These are phyloP conservation scores for Urocolius indicus DNA, from an alignment of 2,113 vertebrate species.

Conservation along the genomic window DNA sequence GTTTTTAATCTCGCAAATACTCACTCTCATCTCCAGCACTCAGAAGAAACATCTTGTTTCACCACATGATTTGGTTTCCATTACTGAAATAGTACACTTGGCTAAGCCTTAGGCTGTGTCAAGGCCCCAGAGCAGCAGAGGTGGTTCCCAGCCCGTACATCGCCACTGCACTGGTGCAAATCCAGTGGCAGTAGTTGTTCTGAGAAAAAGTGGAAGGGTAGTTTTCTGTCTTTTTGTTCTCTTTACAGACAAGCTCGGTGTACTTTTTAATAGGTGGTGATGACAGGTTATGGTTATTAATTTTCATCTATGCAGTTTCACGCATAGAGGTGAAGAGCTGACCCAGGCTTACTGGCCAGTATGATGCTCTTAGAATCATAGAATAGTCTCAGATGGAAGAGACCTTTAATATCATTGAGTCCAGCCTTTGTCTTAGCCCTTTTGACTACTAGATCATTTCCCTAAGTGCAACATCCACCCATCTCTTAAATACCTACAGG, in stretches of 20 bases:
- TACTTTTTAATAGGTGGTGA: background rate
- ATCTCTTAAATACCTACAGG: too few relatives aligned
- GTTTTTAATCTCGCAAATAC: constrained; percentile 23
- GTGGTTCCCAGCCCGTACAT: background rate
- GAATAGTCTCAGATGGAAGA: too few relatives aligned
- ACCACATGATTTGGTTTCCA: background rate
- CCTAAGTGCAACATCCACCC: too few relatives aligned
- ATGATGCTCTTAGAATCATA: background rate
- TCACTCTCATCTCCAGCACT: background rate
- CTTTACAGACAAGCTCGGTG: fast-evolving
- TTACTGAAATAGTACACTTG: background rate
- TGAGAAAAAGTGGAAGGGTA: background rate
- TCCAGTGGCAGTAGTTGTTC: background rate
- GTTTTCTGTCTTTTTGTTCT: background rate
- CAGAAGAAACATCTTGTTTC: constrained; percentile 10
- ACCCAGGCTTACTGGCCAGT: background rate
- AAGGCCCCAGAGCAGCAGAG: background rate
- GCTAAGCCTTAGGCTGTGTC: background rate
- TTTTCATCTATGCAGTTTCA: background rate
- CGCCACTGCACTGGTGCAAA: background rate
- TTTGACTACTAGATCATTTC: too few relatives aligned
- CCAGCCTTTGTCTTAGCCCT: too few relatives aligned
- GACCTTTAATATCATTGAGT: too few relatives aligned
- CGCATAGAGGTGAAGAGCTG: background rate
- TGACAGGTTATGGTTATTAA: fast-evolving